Base-by-base conservation (phyloP, 1,140 invertebrate species). In the Drosophila nigrodunni region DNA sequence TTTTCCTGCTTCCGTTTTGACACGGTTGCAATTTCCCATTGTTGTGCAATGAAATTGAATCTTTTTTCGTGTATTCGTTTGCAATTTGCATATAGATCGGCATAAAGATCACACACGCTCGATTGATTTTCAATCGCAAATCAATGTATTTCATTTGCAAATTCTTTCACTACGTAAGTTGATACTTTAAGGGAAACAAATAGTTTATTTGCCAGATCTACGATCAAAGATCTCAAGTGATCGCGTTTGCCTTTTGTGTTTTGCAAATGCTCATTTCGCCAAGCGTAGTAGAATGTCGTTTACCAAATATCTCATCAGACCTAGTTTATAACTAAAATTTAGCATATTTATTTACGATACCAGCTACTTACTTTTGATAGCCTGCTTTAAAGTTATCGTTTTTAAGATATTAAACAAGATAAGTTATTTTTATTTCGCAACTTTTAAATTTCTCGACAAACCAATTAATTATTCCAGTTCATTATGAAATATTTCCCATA, bases 31-130 rank as follows among this genome's bases (percentile, higher is more conserved):
- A 83, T 83, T 88, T 54, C 5, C 57, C 43, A 52, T 88, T 80
- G 77, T 89, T 83, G 76, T 49, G 85, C 83, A 83, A 77, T 83
- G 77, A 87, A 88, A 87, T 73, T 71, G 59, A 79, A 87, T 87
- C 79, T 55, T 54, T 8, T 64, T 82, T 78, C 46, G 59, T 47
- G 25, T 52, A 35, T 57, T 54, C 30, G 37, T 55, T 58, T 30
- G 54, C 37, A 34, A 87, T 87, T 87, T 87, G 77, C 77, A 82
- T 87, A 87, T 64, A 67, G 70, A 74, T 74, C 58, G 68, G 43
- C 60, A 65, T 39, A 60, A 43, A 70, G 68, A 86, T 79, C 65
- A 68, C 76, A 77, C 73, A 88, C 83, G 88, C 77, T 87, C 66
- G 83, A 87, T 87, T 87, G 83, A 50, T 52, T 80, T 83, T 89